Percentiles rank a stretch among this genome's conserved stretches.
phyloP scores from a whole-genome alignment of 2,113 vertebrate genomes.

The Heterotis niloticus region DNA sequence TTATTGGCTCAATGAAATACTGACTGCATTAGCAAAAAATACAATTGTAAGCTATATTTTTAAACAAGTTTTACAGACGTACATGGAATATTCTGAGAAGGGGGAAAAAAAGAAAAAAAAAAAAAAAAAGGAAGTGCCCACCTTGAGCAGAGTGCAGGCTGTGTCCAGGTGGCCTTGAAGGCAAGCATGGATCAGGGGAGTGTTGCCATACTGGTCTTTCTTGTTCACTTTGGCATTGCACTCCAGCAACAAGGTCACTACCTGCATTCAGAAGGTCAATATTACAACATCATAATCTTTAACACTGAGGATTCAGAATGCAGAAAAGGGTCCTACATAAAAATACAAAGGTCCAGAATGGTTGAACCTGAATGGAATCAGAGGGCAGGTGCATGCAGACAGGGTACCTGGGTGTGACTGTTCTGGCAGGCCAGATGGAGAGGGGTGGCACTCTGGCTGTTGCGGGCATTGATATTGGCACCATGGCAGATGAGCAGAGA shows the following conservation, averaged over 20 bases:
- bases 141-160: slow-evolving; percentile 71
- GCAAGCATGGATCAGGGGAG: slow-evolving; percentile 82
- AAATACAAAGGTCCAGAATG: not conserved
- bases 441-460: slow-evolving; percentile 67
- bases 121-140: slow-evolving; percentile 42
- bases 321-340: not conserved
- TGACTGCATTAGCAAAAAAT: not conserved
- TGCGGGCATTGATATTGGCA: slow-evolving; percentile 66
- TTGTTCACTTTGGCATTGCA: slow-evolving; percentile 83
- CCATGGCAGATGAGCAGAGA: slow-evolving; percentile 74
- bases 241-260: slow-evolving; percentile 76
- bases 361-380: not conserved
- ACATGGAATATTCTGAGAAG: not conserved
- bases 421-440: slow-evolving; percentile 88
- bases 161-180: slow-evolving; percentile 74
- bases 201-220: slow-evolving; percentile 86
- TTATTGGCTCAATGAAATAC: too few relatives aligned
- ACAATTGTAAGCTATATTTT: too few relatives aligned
- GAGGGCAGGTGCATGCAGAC: not conserved
- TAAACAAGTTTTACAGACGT: not conserved
- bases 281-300: not conserved
- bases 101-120: not conserved
- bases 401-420: slow-evolving; percentile 75
- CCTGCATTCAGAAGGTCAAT: slow-evolving; percentile 61
- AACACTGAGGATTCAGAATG: not conserved